Base-by-base conservation (phyloP, 2,113 vertebrate genomes). In the Paradoxurus hermaphroditus region DNA sequence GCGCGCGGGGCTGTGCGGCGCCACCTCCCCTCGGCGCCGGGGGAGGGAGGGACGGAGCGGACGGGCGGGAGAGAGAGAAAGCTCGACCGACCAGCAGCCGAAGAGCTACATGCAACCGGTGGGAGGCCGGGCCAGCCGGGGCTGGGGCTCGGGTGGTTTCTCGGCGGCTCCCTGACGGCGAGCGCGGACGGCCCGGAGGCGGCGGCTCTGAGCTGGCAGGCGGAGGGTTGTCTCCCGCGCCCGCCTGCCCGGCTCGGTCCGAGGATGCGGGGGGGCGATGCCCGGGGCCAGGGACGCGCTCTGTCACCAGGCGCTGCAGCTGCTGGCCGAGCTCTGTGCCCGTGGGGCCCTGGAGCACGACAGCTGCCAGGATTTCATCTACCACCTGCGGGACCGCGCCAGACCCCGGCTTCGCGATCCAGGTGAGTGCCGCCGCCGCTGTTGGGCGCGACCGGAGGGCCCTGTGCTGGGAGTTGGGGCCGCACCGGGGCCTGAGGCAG, bases 181-280 rank as follows among this genome's bases (percentile, higher is more conserved):
- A 94, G 86, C 77, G 96, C 96, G 73, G 95, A 94, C 97, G 51
- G 96, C 88, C 95, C 91, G 59, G 94, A 65, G 92, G 97, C 95
- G 89, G 93, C 92, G 85, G 96, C 96, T 97, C 96, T 87, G 97
- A 97, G 96, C 97, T 86, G 98, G 99, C 98, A 98, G 98, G 98
- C 99, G 98, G 98, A 99, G 98, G 97, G 98, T 79, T 97, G 98
- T 98, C 98, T 98, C 95, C 98, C 97, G 98, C 95, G 98, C 96
- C 98, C 98, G 98, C 98, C 97, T 98, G 98, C 99, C 98, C 96
- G 98, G 98, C 99, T 99, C 98, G 98, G 98, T 98, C 96, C 99
- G 99, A 99, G 99, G 99, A 99, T 99, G 99, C 99, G 99, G 99
- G 99, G 99, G 99, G 99, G 99, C 99, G 99, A 99, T 99, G 99